Conservation (phyloP, 2,797 vertebrate species). For the Gastrophryne carolinensis region DNA sequence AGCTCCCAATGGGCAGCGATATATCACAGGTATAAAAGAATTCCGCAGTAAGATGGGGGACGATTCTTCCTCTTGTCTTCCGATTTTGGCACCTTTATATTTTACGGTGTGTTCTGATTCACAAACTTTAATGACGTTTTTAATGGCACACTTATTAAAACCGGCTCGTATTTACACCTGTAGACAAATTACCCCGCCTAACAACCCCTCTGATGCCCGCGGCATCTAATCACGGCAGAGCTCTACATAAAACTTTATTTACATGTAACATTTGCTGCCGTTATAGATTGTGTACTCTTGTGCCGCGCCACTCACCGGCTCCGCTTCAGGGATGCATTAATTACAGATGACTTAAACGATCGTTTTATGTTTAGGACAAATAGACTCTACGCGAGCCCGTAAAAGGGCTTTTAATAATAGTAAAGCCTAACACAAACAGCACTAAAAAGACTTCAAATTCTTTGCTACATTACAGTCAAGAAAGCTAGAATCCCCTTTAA, state of each 20-base stretch:
- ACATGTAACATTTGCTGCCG: neutral
- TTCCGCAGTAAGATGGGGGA: neutral
- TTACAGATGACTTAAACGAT: neutral
- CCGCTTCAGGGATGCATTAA: neutral
- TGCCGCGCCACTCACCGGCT: neutral
- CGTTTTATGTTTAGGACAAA: neutral
- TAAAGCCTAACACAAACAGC: too few species aligned
- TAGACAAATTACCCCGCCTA: neutral
- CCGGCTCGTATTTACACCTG: neutral
- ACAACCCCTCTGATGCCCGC: neutral
- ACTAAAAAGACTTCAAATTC: too few species aligned
- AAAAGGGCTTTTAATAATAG: too few species aligned
- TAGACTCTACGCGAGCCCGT: neutral
- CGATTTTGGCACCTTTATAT: neutral
- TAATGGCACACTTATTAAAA: conserved; percentile 26
- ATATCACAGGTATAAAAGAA: neutral
- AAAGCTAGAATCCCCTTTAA: too few species aligned
- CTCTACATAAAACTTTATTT: conserved; percentile 1
- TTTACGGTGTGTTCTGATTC: conserved; percentile 21
- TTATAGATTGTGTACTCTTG: neutral
- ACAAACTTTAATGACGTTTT: conserved; percentile 28
- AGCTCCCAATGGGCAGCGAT: neutral
- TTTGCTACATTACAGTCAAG: too few species aligned
- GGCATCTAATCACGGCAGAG: neutral
- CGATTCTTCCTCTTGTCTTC: neutral